Evolutionary conservation across 92 coral and sea anemone species (phyloP), one percentile per base, ranked within the genome.

Genomic region (Chrysogorgia sp.): DNA sequence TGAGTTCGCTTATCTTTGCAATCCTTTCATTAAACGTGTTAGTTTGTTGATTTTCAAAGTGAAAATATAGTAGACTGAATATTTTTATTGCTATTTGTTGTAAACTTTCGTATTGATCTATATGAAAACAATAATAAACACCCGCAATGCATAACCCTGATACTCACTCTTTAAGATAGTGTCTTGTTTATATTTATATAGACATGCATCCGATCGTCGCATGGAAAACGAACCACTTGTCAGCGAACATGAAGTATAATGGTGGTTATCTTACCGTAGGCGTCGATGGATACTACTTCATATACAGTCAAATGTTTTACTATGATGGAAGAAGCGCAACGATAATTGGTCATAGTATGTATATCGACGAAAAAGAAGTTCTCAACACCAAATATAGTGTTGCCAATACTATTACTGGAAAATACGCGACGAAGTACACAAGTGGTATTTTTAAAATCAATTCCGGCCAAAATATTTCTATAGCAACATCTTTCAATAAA

Each of bases 271-370:
- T 96, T 28, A 81, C 69, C 20, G 74, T 90, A 63, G 92, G 89
- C 12, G 85, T 88, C 61, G 69, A 90, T 58, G 99, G 99, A 15
- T 82, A 62, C 75, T 96, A 96, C 91, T 87, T 76, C 78, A 82
- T 96, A 15, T 96, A 96, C 90, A 87, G 91, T 43, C 99, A 96
- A 82, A 84, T 96, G 96, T 96, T 84, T 67, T 96, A 96, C 81
- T 78, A 77, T 30, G 97, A 96, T 52, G 89, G 99, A 23, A 47
- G 15, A 2, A 82, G 74, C 31, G 70, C 85, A 30, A 71, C 79
- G 30, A 55, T 77, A 9, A 88, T 87, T 59, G 86, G 91, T 20
- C 96, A 92, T 75, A 82, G 55, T 83, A 90, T 93, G 33, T 60
- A 82, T 48, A 59, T 85, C 24, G 92, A 96, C 67, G 79, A 79